Conservation (phyloP, 2,113 vertebrate genomes). For the Zosterops lateralis region DNA sequence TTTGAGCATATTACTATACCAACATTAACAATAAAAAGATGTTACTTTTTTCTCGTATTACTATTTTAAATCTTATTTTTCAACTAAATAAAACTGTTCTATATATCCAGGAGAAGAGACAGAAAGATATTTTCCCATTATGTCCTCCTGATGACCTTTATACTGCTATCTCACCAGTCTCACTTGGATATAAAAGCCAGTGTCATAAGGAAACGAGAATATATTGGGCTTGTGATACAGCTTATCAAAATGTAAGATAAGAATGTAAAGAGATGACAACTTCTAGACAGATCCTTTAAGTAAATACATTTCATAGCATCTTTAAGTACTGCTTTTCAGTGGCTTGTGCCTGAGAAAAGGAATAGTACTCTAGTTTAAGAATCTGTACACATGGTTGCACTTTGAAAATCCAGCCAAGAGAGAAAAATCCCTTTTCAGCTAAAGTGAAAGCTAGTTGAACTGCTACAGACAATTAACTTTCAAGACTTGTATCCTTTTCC, state of each 20-base stretch:
- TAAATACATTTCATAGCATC: slow-evolving; percentile 33
- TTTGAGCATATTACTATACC: neutral
- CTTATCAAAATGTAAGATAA: slow-evolving; percentile 40
- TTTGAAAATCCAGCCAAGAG: neutral
- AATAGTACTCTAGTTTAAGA: neutral
- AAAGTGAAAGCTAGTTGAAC: neutral
- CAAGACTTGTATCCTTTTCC: neutral
- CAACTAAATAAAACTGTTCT: neutral
- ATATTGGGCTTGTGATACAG: slow-evolving; percentile 9
- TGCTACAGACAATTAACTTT: neutral
- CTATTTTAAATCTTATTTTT: slow-evolving; percentile 17
- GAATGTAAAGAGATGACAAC: slow-evolving; percentile 41
- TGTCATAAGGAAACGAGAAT: slow-evolving; percentile 14
- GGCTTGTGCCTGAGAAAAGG: neutral
- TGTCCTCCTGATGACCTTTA: neutral
- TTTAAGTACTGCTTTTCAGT: slow-evolving; percentile 2
- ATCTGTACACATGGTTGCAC: neutral
- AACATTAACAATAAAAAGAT: neutral
- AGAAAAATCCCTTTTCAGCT: slow-evolving; percentile 14
- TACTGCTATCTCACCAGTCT: slow-evolving; percentile 7
- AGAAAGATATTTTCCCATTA: slow-evolving; percentile 19
- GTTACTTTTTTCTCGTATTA: neutral
- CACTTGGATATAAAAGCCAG: slow-evolving; percentile 16
- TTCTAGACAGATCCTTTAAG: slow-evolving; percentile 29
- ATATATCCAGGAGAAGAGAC: neutral